A percentile compares a stretch with the other conserved stretches of the same genome.
Evolutionary conservation across 2,797 vertebrate species (phyloP).

Genomic region (Amblyraja radiata): DNA sequence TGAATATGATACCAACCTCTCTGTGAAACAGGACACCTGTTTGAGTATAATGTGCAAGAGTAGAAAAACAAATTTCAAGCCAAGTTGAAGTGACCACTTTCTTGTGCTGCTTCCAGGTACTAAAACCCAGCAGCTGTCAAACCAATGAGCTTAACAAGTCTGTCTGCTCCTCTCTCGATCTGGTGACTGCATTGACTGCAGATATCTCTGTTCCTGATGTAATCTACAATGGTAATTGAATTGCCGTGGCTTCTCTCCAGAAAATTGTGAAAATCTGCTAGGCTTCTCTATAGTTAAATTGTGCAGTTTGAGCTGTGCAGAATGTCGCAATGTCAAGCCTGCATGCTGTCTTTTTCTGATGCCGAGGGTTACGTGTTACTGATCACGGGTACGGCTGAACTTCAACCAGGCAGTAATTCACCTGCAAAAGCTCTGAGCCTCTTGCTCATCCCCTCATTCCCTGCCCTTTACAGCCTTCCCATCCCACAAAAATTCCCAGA

Average conservation of each 20-base stretch:
- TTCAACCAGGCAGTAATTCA: not conserved
- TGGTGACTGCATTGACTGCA: not conserved
- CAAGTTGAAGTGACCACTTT: constrained; percentile 55
- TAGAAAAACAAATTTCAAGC: constrained; percentile 59
- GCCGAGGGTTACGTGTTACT: not conserved
- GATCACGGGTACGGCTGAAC: not conserved
- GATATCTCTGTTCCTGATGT: not conserved
- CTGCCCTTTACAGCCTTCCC: not conserved
- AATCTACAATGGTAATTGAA: constrained; percentile 28
- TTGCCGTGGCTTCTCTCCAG: constrained; percentile 23
- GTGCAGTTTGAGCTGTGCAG: not conserved
- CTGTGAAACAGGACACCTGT: constrained; percentile 55
- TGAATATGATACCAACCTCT: constrained; percentile 56
- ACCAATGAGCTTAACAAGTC: constrained; percentile 29
- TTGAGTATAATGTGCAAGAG: constrained; percentile 53
- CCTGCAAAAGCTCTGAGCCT: not conserved
- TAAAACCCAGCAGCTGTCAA: constrained; percentile 34
- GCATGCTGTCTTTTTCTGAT: not conserved
- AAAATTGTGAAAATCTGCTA: not conserved
- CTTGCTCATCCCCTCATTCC: not conserved
- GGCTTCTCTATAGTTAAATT: not conserved
- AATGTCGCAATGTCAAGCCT: not conserved
- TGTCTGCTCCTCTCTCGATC: constrained; percentile 27
- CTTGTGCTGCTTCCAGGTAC: constrained; percentile 16
- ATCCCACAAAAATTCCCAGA: not conserved